Evolutionary conservation across 2,113 vertebrate species (phyloP), one percentile per base, ranked within the genome.

Genomic region (Oplegnathus fasciatus): DNA sequence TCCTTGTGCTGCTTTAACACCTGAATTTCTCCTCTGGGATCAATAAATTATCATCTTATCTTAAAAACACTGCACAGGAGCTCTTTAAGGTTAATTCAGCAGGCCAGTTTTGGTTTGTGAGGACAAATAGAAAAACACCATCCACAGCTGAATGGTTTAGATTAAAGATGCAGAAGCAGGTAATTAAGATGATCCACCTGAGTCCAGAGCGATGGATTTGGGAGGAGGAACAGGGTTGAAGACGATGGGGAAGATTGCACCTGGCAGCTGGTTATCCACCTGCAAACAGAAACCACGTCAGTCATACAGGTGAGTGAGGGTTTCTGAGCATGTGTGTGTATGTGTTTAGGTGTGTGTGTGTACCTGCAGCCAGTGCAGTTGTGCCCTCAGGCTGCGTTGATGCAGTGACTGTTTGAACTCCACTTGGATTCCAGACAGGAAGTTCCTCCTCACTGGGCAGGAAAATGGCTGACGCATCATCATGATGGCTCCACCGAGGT

Each of bases 201-300:
- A 97, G 92, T 99, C 98, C 88, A 97, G 93, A 90, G 97, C 97
- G 83, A 99, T 95, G 0, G 98, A 99, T 86, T 98, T 99, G 10
- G 98, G 98, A 92, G 98, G 98, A 48, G 96, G 95, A n/a, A 99
- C 98, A 2, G 98, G 98, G 78, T 99, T 97, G 94, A 99, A 99
- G 0, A 97, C 96, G 48, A 98, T 97, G 82, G 98, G 98, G 81
- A 99, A 99, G 91, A 99, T 95, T 0, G 98, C 97, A 34, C 97
- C 98, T 14, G 97, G 96, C 58, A 99, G 94, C 28, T 99, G 98
- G 92, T 97, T 99, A 92, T 99, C 98, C 80, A 99, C 95, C 98
- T 99, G 82, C 0, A 80, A 5, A 84, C 17, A 84, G 2, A 68
- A 3, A 46, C 2, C 0, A 50, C 0, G 3, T 68, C 10, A 65